Evolutionary conservation across 2,797 vertebrate genomes (phyloP).

Genomic region (Oceanodroma leucorhoa): DNA sequence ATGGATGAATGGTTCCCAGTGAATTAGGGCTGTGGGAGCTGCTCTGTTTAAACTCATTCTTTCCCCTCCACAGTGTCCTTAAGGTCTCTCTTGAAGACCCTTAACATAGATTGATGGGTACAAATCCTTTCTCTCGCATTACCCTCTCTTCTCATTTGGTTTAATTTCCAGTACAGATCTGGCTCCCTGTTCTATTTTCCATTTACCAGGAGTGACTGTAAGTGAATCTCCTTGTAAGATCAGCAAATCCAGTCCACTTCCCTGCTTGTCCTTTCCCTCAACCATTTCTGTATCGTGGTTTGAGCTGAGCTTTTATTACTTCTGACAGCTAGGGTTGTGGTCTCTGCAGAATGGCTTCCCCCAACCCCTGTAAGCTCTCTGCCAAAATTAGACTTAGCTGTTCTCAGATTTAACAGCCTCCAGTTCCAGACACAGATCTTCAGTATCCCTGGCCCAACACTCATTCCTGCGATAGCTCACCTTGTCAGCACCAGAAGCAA

Average conservation of each 20-base stretch:
- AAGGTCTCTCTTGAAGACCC: neutral
- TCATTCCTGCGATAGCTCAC: neutral
- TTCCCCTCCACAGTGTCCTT: neutral
- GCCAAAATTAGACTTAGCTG: neutral
- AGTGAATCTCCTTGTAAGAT: conserved; percentile 5
- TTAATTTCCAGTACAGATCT: neutral
- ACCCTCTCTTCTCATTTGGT: neutral
- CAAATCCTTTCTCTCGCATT: neutral
- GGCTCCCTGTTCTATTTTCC: neutral
- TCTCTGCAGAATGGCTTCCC: conserved; percentile 16
- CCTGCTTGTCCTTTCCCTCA: neutral
- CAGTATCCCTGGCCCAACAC: neutral
- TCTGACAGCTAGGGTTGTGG: conserved; percentile 6
- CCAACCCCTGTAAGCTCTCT: neutral
- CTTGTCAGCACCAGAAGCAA: neutral
- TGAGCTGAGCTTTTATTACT: conserved; percentile 11
- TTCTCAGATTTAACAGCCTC: conserved; percentile 13
- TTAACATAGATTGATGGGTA: neutral
- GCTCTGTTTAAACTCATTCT: neutral
- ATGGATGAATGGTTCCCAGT: neutral
- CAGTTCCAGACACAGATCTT: neutral
- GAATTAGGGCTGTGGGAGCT: neutral
- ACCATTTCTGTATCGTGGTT: neutral
- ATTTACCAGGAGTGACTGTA: neutral
- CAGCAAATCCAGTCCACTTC: conserved; percentile 7